Evolutionary conservation across 2,888 invertebrate genomes (phyloP), one percentile per base, ranked within the genome.

Genomic region (Timandra comae): DNA sequence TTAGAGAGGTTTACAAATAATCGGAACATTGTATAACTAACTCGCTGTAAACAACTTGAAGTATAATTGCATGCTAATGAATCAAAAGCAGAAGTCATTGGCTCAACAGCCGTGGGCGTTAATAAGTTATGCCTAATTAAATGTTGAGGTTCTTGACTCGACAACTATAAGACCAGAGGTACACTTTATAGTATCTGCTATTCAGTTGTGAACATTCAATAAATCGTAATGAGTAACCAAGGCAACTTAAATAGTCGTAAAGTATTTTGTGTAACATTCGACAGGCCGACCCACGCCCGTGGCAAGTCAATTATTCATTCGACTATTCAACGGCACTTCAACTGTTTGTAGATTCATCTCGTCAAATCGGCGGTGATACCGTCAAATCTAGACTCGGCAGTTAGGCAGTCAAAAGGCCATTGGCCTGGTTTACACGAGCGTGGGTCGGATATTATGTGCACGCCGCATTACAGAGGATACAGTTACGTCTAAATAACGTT

Each of bases 51-150:
- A 43, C 42, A 53, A 45, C 38, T 32, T 42, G 34, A 45, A 56
- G 46, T 58, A 53, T 66, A 61, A 69, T 61, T 59, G 58, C 53
- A 63, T 63, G 63, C 56, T 68, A 73, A 74, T 73, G 59, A 74
- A 75, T 74, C 70, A 75, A 76, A 66, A 68, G 52, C 64, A 71
- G 65, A 61, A 78, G 75, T 73, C 76, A 70, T 71, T 72, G 74
- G 62, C 71, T 74, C 53, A 61, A 52, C 47, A 55, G 51, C 57
- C 59, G 75, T 74, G 68, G 74, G 77, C 70, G 71, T 70, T 69
- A 71, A 69, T 76, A 77, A 76, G 71, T 79, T 73, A 75, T 64
- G 64, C 63, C 63, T 77, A 76, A 80, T 80, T 77, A 73, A 78
- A 75, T 69, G 66, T 59, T 67, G 74, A 74, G 76, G 74, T 77